phyloP scores from a whole-genome alignment of 2,797 vertebrate genomes.

The Acipenser ruthenus region DNA sequence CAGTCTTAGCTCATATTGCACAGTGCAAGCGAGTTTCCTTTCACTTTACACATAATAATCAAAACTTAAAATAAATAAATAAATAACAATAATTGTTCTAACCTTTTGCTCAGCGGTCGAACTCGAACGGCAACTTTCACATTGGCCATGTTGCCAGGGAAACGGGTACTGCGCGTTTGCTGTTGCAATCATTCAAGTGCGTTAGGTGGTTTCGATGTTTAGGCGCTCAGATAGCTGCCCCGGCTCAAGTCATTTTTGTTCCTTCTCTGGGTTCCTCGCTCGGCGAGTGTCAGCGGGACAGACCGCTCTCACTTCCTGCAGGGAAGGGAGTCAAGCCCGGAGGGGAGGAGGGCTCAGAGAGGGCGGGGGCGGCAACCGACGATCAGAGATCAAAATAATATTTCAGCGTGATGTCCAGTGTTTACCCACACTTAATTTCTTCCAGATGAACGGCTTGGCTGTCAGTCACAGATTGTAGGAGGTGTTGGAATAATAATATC shows the following conservation, averaged over 20 bases:
- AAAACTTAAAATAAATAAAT: neutral
- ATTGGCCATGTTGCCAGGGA: slow-evolving; percentile 70
- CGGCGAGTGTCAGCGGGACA: neutral
- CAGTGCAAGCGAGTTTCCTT: no score
- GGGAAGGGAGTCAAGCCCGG: neutral
- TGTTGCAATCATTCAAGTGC: neutral
- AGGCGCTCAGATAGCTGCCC: neutral
- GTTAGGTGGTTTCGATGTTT: neutral
- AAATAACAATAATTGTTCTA: slow-evolving; percentile 22
- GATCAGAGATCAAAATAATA: neutral
- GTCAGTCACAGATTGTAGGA: no score
- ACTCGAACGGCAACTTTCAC: slow-evolving; percentile 88
- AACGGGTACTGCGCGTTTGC: neutral
- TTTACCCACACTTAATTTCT: no score
- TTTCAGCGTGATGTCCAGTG: no score
- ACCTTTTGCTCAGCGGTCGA: slow-evolving; percentile 82
- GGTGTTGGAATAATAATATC: no score
- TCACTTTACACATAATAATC: no score
- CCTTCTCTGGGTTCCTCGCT: neutral
- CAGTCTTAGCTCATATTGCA: no score
- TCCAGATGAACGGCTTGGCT: no score
- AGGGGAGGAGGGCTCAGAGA: neutral
- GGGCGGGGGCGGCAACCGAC: neutral
- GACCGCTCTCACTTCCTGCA: neutral
- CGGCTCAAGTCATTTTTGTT: neutral